Evolutionary conservation across 1,140 invertebrate genomes (phyloP).

Genomic region (Drosophila melanica): DNA sequence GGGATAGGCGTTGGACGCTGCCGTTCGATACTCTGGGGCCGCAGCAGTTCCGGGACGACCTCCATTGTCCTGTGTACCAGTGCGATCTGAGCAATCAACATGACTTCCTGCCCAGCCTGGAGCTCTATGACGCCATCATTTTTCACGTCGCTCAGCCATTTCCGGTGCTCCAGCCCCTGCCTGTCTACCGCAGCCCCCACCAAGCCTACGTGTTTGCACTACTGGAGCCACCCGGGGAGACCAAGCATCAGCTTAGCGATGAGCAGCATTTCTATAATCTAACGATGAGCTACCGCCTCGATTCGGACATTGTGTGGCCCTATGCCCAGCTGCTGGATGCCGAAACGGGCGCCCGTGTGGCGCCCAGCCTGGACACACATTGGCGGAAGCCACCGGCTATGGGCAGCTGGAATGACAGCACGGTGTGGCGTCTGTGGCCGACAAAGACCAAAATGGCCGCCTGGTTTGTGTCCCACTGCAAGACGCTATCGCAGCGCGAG

Average conservation of each 20-base stretch:
- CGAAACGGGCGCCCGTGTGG: constrained; percentile 54
- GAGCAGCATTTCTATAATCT: constrained; percentile 85
- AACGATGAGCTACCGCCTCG: constrained; percentile 87
- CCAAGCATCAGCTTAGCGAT: constrained; percentile 59
- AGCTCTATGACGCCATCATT: constrained; percentile 83
- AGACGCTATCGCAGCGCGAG: constrained; percentile 85
- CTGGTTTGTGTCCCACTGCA: constrained; percentile 88
- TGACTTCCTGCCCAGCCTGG: constrained; percentile 59
- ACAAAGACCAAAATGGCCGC: constrained; percentile 85
- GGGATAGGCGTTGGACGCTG: constrained; percentile 64
- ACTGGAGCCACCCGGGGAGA: constrained; percentile 80
- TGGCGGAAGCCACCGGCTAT: constrained; percentile 48
- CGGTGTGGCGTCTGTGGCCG: constrained; percentile 63
- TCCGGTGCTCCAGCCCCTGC: constrained; percentile 35
- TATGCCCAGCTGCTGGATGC: constrained; percentile 85
- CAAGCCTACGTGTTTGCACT: constrained; percentile 72
- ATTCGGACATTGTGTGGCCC: constrained; percentile 87
- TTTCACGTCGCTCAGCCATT: constrained; percentile 80
- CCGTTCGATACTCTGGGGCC: constrained; percentile 59
- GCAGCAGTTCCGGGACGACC: constrained; percentile 57
- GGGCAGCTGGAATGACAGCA: constrained; percentile 52
- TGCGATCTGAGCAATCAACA: constrained; percentile 70
- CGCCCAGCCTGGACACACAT: constrained; percentile 45
- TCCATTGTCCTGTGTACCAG: constrained; percentile 60
- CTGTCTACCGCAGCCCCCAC: constrained; percentile 21